Conservation (phyloP, 2,797 vertebrate species). For the Oophaga sylvatica region DNA sequence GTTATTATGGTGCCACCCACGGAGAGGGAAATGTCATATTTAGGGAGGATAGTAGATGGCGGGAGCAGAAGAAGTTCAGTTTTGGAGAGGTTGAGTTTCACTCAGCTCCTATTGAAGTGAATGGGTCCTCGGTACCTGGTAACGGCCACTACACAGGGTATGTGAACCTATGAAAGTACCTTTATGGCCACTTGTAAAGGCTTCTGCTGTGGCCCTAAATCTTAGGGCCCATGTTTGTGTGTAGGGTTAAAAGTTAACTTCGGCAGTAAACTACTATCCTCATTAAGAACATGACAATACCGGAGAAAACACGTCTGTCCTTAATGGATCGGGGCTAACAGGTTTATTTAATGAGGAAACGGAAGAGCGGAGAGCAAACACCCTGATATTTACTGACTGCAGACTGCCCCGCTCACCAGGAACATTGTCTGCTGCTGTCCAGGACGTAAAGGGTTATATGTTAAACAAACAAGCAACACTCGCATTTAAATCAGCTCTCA, state of each 20-base stretch:
- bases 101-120: too few relatives aligned
- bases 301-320: neutral
- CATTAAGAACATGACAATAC: neutral
- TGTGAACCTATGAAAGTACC: too few relatives aligned
- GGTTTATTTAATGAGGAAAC: conserved; percentile 11
- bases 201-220: too few relatives aligned
- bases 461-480: too few relatives aligned
- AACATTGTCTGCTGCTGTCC: neutral
- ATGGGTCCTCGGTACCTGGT: too few relatives aligned
- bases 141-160: neutral
- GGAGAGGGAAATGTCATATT: too few relatives aligned
- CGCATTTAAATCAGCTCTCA: too few relatives aligned
- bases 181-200: too few relatives aligned
- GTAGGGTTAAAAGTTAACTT: neutral
- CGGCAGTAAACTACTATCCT: neutral
- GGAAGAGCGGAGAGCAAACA: neutral
- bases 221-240: neutral
- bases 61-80: too few relatives aligned
- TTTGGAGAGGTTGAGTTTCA: too few relatives aligned
- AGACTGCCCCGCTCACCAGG: neutral
- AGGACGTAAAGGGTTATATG: neutral
- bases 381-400: neutral
- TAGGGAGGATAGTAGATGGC: too few relatives aligned
- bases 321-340: neutral
- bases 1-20: too few relatives aligned